Evolutionary conservation across 1,140 invertebrate genomes (phyloP).

Genomic region (Ladona fulva): DNA sequence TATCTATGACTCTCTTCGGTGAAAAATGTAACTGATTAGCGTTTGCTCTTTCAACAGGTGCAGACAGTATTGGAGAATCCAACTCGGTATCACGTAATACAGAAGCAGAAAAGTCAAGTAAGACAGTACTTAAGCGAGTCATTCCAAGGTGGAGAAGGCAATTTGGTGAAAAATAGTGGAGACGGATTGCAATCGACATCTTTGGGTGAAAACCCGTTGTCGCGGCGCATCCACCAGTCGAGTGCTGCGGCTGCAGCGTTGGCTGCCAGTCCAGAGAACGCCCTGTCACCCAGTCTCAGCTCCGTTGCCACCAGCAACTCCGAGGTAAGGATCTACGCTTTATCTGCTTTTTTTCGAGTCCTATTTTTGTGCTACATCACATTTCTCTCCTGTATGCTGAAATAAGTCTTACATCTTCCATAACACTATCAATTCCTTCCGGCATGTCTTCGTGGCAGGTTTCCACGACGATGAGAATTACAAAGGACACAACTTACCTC

Average conservation of each 20-base stretch:
- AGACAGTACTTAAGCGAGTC: conserved; percentile 74
- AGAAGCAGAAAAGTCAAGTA: conserved; percentile 82
- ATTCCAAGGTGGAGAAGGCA: conserved; percentile 35
- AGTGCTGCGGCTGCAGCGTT: neutral
- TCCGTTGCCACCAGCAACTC: conserved; percentile 64
- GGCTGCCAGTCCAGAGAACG: conserved; percentile 43
- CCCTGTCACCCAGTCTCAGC: conserved; percentile 60
- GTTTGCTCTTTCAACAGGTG: conserved; percentile 53
- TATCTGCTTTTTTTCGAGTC: neutral
- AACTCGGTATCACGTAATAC: conserved; percentile 81
- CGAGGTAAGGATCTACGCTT: conserved; percentile 47
- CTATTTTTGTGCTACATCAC: no score
- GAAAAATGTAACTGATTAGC: no score
- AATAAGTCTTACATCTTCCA: no score
- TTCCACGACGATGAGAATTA: no score
- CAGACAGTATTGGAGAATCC: conserved; percentile 80
- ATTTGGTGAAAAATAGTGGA: neutral
- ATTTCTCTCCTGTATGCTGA: no score
- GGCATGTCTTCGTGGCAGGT: no score
- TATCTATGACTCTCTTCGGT: no score
- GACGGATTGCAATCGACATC: neutral
- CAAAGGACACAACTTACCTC: no score
- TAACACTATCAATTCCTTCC: no score
- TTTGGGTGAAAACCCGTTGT: conserved; percentile 11
- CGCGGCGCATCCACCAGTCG: conserved; percentile 14